Evolutionary conservation across 2,888 invertebrate species (phyloP).

Genomic region (Parnassius apollo): DNA sequence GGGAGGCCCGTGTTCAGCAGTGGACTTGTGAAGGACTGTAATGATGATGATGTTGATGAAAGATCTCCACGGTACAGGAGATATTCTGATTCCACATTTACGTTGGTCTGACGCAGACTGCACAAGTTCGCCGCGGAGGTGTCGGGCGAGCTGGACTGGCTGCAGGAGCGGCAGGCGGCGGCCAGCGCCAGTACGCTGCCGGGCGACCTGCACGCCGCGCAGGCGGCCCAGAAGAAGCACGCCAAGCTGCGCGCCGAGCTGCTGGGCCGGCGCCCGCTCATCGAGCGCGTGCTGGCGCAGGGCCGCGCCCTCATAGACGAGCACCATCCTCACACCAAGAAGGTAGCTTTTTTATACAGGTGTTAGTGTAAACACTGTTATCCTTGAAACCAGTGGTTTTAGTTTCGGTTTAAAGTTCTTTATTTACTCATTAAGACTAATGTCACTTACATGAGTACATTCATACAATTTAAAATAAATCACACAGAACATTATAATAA

Average conservation of each 20-base stretch:
- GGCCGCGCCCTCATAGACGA: constrained; percentile 88
- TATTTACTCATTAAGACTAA: too few relatives aligned
- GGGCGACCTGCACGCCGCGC: constrained; percentile 94
- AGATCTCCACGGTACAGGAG: too few relatives aligned
- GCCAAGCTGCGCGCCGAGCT: constrained; percentile 96
- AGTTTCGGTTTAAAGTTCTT: too few relatives aligned
- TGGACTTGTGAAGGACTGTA: too few relatives aligned
- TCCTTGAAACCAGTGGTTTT: too few relatives aligned
- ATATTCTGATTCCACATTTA: not conserved
- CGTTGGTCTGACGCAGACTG: not conserved
- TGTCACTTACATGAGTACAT: too few relatives aligned
- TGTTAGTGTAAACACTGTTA: too few relatives aligned
- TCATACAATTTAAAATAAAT: too few relatives aligned
- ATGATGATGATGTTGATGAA: too few relatives aligned
- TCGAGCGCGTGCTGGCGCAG: constrained; percentile 90
- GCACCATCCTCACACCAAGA: constrained; percentile 89
- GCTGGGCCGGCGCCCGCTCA: constrained; percentile 90
- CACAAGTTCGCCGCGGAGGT: constrained; percentile 96
- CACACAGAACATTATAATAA: too few relatives aligned
- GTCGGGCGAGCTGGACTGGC: constrained; percentile 96
- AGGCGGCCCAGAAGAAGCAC: constrained; percentile 96
- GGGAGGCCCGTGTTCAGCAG: too few relatives aligned
- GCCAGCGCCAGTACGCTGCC: constrained; percentile 82
- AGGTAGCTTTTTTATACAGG: constrained; percentile 74
- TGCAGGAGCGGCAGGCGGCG: constrained; percentile 91